These are phyloP conservation scores for Pseudorasbora parva DNA, from an alignment of 2,113 vertebrate genomes.

Conservation along the genomic window DNA sequence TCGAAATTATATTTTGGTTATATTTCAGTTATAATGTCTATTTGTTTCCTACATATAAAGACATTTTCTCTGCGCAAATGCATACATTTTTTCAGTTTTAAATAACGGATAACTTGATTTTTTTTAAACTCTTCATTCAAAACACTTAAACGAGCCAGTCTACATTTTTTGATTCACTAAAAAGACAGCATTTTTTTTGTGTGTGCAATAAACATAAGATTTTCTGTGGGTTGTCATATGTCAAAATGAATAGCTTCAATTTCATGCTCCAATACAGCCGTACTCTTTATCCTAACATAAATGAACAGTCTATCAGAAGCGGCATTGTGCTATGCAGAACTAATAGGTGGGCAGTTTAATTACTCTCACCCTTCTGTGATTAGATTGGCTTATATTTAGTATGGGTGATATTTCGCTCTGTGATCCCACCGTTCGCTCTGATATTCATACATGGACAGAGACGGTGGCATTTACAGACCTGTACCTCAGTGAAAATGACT, in stretches of 20 bases:
- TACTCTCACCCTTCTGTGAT: constrained; percentile 10
- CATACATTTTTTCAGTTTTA: background rate
- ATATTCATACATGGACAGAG: constrained; percentile 26
- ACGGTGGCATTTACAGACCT: background rate
- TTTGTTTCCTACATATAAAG: background rate
- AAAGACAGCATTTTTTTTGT: background rate
- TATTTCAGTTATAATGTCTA: background rate
- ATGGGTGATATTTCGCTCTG: constrained; percentile 31
- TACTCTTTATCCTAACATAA: constrained; percentile 4
- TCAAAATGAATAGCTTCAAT: no score
- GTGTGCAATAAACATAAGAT: background rate
- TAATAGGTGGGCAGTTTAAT: constrained; percentile 25
- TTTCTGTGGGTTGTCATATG: background rate
- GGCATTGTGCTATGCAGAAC: background rate
- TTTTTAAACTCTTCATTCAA: no score
- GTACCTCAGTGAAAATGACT: background rate
- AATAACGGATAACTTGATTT: no score
- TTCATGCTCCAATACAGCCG: background rate
- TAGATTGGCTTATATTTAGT: constrained; percentile 19
- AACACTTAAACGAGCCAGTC: no score
- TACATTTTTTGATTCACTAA: background rate
- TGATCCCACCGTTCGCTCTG: constrained; percentile 25
- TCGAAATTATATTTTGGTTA: background rate
- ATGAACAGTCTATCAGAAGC: constrained; percentile 1
- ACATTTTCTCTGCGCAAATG: background rate